Evolutionary conservation across 2,888 invertebrate species (phyloP).

Genomic region (Harpalus rufipes): DNA sequence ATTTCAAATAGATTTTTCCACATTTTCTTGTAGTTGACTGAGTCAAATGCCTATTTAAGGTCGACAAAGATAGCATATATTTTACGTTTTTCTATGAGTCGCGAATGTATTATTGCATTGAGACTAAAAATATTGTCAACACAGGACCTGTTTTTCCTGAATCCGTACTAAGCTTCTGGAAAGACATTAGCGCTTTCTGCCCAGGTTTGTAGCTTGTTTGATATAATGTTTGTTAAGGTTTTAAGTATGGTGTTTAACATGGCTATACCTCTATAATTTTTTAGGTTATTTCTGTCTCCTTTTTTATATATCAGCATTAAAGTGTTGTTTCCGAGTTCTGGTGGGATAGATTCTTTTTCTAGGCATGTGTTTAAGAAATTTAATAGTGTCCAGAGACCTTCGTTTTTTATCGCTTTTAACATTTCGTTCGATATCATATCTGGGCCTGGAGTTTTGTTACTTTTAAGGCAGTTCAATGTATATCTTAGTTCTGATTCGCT

Average conservation of each 20-base stretch:
- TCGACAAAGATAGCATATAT: slow-evolving; percentile 23
- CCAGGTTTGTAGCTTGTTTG: not conserved
- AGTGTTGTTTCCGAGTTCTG: not conserved
- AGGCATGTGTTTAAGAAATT: not conserved
- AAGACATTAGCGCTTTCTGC: not conserved
- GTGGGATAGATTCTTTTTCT: not conserved
- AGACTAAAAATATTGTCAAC: not conserved
- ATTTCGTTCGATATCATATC: no score
- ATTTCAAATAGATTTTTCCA: not conserved
- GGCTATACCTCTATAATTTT: slow-evolving; percentile 23
- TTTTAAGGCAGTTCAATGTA: no score
- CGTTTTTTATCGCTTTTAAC: no score
- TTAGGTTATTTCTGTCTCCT: not conserved
- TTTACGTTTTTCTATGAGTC: not conserved
- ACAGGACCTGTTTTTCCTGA: no score
- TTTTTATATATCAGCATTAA: slow-evolving; percentile 19
- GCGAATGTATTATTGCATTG: not conserved
- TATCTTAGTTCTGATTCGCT: no score
- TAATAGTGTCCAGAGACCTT: no score
- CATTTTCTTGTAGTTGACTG: not conserved
- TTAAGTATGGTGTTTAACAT: slow-evolving; percentile 11
- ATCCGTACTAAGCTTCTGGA: no score
- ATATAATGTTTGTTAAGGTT: not conserved
- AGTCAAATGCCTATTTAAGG: slow-evolving; percentile 17
- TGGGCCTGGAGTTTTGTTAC: no score